Evolutionary conservation across 2,113 vertebrate genomes (phyloP), one percentile per base, ranked within the genome.

Genomic region (Trinectes maculatus): DNA sequence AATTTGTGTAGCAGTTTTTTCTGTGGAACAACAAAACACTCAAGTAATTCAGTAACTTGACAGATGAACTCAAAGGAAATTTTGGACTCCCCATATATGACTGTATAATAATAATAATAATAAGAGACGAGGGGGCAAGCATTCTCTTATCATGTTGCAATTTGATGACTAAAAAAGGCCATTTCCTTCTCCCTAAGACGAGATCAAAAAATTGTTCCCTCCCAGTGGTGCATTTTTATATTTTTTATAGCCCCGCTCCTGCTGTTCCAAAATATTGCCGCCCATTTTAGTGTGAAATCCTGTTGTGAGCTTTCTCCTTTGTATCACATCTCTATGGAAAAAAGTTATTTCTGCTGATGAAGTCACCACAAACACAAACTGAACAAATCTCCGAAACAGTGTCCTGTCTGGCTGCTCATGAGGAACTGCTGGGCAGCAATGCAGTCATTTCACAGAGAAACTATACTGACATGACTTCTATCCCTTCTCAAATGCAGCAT

Each of bases 401-500:
- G n/a, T n/a, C n/a, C n/a, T n/a, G n/a, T n/a, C n/a, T n/a, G n/a
- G n/a, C n/a, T n/a, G n/a, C n/a, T n/a, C n/a, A n/a, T n/a, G n/a
- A n/a, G n/a, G n/a, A n/a, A n/a, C n/a, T n/a, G n/a, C n/a, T n/a
- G n/a, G n/a, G n/a, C n/a, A n/a, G n/a, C n/a, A n/a, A n/a, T 34
- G 8, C 21, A 61, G 11, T 13, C 33, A 42, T 9, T 22, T 21
- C 24, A 28, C 6, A 39, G 47, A 34, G 5, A 43, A 67, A 66
- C n/a, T n/a, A 62, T 55, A 8, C 34, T 6, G 1, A 21, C 40
- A 9, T 53, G 61, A 74, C 65, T 34, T 42, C n/a, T 59, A 59
- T 51, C 56, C 52, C 19, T 18, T 26, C 66, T 68, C 64, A 59
- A 5, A 52, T 68, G 51, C 21, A 61, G 10, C 54, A 44, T 42